Percentiles rank a stretch among this genome's conserved stretches.
These are phyloP conservation scores for Pseudochirops cupreus DNA, from an alignment of 2,797 vertebrate species.

Conservation along the genomic window DNA sequence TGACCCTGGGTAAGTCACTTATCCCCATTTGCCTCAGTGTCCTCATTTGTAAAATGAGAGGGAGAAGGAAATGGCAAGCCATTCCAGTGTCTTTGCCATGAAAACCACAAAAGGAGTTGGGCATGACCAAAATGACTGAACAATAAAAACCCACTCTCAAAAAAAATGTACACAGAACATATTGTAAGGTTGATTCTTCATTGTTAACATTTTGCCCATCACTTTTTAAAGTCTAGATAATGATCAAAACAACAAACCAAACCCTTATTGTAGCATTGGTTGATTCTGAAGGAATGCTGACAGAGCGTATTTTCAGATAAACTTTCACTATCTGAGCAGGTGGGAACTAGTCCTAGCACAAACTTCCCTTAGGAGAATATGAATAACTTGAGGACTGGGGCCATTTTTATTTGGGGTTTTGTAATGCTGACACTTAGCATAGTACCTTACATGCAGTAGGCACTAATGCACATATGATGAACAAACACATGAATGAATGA, in stretches of 20 bases:
- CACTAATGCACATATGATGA: not conserved
- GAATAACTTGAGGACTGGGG: not conserved
- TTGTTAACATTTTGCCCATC: not conserved
- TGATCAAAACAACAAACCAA: not conserved
- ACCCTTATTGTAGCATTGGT: not conserved
- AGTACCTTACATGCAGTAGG: not conserved
- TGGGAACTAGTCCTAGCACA: not conserved
- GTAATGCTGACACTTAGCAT: not conserved
- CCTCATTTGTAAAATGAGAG: not conserved
- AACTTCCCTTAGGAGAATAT: not conserved
- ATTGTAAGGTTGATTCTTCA: not conserved
- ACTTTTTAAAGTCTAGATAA: not conserved
- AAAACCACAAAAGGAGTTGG: not conserved
- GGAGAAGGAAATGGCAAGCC: not conserved
- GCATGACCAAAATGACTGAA: not conserved
- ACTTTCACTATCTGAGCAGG: not conserved
- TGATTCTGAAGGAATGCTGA: not conserved
- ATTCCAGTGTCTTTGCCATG: not conserved
- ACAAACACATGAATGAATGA: no score
- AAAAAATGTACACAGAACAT: not conserved
- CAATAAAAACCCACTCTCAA: not conserved
- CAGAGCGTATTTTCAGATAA: not conserved
- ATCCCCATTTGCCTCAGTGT: not conserved
- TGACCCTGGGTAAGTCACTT: not conserved
- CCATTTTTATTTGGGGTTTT: not conserved